These are phyloP conservation scores for Fregata magnificens DNA, from an alignment of 2,113 vertebrate species.

Conservation along the genomic window DNA sequence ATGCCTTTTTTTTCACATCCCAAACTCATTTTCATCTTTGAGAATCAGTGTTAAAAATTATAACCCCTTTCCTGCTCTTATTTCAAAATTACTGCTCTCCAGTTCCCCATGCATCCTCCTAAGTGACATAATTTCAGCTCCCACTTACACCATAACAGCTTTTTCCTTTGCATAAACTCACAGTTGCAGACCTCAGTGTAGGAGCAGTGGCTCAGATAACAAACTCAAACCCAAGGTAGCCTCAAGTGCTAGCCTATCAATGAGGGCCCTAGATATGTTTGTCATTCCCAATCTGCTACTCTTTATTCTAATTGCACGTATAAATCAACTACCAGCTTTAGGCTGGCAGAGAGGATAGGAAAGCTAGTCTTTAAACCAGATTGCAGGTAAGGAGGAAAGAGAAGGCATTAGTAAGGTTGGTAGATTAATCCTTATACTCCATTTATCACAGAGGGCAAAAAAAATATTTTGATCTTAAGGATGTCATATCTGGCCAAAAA, in stretches of 20 bases:
- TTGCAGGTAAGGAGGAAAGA: neutral
- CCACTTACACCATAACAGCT: neutral
- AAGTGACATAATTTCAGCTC: neutral
- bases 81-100: neutral
- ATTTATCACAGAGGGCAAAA: neutral
- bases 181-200: neutral
- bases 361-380: neutral
- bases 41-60: neutral
- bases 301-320: rapidly evolving
- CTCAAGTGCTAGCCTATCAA: neutral
- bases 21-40: neutral
- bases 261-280: neutral
- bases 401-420: rapidly evolving
- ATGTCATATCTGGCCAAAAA: neutral
- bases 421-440: neutral
- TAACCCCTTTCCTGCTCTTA: neutral
- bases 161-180: neutral
- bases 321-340: neutral
- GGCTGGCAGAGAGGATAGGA: neutral
- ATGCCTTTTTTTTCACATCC: neutral
- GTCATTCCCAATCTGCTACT: neutral
- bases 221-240: neutral
- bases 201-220: neutral
- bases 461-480: neutral
- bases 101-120: neutral